Evolutionary conservation across 2,888 invertebrate genomes (phyloP).

Genomic region (Cephus pygmeus): DNA sequence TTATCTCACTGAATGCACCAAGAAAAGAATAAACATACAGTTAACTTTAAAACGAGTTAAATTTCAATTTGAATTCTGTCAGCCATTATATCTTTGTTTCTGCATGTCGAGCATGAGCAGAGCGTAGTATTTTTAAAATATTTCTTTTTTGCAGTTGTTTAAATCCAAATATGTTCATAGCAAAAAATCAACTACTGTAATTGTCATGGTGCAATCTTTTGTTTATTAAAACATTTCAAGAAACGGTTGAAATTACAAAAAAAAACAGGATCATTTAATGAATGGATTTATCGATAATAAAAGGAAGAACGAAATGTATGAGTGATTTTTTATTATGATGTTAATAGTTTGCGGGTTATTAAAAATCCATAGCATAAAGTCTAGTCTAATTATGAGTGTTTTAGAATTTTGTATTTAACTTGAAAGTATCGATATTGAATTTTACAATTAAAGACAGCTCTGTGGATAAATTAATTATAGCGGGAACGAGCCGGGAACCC

Average conservation of each 20-base stretch:
- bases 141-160: neutral
- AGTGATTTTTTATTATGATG: too few species aligned
- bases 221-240: neutral
- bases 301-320: too few species aligned
- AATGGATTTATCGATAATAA: too few species aligned
- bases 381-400: too few species aligned
- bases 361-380: too few species aligned
- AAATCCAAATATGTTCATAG: neutral
- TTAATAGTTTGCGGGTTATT: too few species aligned
- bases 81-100: neutral
- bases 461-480: too few species aligned
- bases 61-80: neutral
- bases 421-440: too few species aligned
- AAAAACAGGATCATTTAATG: too few species aligned
- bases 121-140: neutral
- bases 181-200: neutral
- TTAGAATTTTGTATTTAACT: too few species aligned
- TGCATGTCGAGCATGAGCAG: neutral
- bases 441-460: too few species aligned
- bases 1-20: neutral
- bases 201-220: neutral
- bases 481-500: too few species aligned
- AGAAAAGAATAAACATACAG: neutral
- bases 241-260: neutral
- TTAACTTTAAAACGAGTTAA: neutral